Evolutionary conservation across 2,113 vertebrate genomes (phyloP).

Genomic region (Canis aureus): DNA sequence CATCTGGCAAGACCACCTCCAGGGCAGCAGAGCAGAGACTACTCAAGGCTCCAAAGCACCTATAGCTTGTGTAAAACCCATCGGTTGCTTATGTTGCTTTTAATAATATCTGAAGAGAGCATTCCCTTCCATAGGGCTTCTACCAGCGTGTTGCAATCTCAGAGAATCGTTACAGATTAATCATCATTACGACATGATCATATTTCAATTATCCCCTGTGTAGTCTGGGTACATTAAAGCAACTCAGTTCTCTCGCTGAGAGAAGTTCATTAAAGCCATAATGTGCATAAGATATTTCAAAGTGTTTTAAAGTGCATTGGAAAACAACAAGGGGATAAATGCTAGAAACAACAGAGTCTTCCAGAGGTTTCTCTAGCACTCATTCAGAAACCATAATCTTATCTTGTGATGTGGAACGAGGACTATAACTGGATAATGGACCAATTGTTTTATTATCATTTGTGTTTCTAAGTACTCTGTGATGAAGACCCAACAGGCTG

Average conservation of each 20-base stretch:
- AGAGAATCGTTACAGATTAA: constrained; percentile 49
- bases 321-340: constrained; percentile 27
- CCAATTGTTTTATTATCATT: background rate
- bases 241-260: constrained; percentile 56
- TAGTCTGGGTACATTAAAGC: constrained; percentile 43
- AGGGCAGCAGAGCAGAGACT: background rate
- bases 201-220: constrained; percentile 64
- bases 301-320: constrained; percentile 28
- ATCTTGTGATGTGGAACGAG: background rate
- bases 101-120: constrained; percentile 3
- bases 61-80: background rate
- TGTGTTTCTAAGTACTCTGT: background rate
- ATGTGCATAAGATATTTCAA: background rate
- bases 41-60: background rate
- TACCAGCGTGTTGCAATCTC: constrained; percentile 43
- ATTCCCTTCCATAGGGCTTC: constrained; percentile 24
- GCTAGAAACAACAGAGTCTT: constrained; percentile 33
- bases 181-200: constrained; percentile 51
- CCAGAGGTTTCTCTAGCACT: background rate
- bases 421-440: background rate
- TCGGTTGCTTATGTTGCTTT: background rate
- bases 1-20: background rate
- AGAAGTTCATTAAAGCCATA: constrained; percentile 66
- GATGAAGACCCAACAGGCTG: background rate
- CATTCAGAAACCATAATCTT: constrained; percentile 7